Base-by-base conservation (phyloP, 2,888 invertebrate species). In the Lucinisca nassula region DNA sequence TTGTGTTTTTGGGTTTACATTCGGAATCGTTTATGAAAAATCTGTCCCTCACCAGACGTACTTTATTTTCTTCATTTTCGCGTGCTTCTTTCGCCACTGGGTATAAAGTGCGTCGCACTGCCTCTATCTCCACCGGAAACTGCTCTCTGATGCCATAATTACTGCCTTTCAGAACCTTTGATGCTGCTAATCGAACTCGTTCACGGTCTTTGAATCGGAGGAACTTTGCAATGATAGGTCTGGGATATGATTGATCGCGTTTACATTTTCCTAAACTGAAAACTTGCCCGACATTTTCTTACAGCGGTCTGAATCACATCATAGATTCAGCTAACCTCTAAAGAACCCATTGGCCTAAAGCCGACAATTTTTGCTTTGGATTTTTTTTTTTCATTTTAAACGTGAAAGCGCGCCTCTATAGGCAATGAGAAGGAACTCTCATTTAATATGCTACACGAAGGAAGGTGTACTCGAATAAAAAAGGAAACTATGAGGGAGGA, bases 151-250 rank as follows among this genome's bases (percentile, higher is more conserved):
- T 75, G 4, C 74, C 45, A 74, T 74, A 84, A 6, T 10, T 27
- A 24, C 30, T 74, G 21, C 67, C 51, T 61, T 45, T 75, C 1
- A 84, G 67, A 10, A 58, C 35, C 6, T 35, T 24, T 37, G 74
- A 49, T 45, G 84, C 73, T 0, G 49, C n/a, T 40, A 24, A 35
- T 30, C 79, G 17, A 8, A 84, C 37, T 12, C 30, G 24, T 73
- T 74, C 84, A n/a, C 49, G 70, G n/a, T 84, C 84, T 73, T 84
- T 75, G 40, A 79, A 79, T 38, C 30, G 37, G 0, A 45, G 27
- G 38, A 82, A 84, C 38, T 84, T 84, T 30, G 51, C 84, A n/a
- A 79, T 30, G 10, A 84, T 84, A 0, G 84, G 79, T 74, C 79
- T 72, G 3, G 79, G 79, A 37, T 32, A 37, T n/a, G 6, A 6